Evolutionary conservation across 2,797 vertebrate species (phyloP).

Genomic region (Enteromius trimaculatus): DNA sequence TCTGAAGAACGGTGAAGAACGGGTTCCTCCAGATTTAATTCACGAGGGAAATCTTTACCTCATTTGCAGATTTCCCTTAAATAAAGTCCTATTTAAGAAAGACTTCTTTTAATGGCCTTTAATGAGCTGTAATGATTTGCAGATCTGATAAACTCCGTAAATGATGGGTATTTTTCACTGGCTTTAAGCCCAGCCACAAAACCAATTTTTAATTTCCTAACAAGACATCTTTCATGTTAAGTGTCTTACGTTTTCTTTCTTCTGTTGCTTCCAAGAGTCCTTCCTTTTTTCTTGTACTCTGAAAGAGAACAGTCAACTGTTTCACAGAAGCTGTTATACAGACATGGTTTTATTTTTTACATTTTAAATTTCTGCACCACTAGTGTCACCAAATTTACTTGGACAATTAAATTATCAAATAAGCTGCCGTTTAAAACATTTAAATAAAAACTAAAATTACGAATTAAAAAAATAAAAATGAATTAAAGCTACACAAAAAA

Average conservation of each 20-base stretch:
- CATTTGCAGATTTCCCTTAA: not conserved
- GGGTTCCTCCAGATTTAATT: not conserved
- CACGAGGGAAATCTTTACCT: not conserved
- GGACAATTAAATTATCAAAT: not conserved
- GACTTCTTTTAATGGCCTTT: not conserved
- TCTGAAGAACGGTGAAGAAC: not conserved
- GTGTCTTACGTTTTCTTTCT: not conserved
- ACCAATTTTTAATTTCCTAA: conserved; percentile 4
- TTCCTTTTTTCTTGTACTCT: not conserved
- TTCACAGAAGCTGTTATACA: not conserved
- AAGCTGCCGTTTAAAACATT: not conserved
- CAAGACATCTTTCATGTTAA: conserved; percentile 20
- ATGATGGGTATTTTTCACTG: not conserved
- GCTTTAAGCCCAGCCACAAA: conserved; percentile 7
- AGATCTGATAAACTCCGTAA: conserved; percentile 10
- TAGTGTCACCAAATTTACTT: not conserved
- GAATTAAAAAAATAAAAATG: not conserved
- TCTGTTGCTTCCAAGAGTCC: not conserved
- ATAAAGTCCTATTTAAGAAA: conserved; percentile 5
- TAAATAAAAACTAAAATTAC: not conserved
- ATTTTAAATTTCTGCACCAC: not conserved
- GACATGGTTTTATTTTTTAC: not conserved
- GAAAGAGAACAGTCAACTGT: not conserved
- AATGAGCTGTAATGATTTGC: conserved; percentile 2
- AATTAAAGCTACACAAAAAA: not conserved